Evolutionary conservation across 2,888 invertebrate genomes (phyloP).

Genomic region (Epinotia brunnichana): DNA sequence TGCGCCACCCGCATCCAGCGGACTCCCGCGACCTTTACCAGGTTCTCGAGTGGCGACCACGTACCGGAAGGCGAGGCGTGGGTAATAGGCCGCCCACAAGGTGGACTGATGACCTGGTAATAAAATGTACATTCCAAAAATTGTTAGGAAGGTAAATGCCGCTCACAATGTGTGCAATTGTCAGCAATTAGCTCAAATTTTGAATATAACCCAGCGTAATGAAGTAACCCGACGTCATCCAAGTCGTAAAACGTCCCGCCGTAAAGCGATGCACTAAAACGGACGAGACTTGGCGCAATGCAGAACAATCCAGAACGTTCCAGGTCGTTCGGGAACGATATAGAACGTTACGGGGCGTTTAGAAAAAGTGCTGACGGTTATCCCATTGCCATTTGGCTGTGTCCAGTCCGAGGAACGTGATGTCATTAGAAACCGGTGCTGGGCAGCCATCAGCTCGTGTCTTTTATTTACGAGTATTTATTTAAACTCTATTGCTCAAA

Average conservation of each 20-base stretch:
- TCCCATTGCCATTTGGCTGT: neutral
- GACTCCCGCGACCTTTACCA: too few species aligned
- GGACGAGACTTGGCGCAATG: constrained; percentile 1
- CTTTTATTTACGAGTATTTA: too few species aligned
- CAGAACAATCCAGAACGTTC: neutral
- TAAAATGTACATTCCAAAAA: neutral
- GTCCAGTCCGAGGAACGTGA: neutral
- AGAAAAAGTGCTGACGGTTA: neutral
- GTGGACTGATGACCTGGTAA: too few species aligned
- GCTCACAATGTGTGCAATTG: neutral
- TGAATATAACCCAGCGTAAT: constrained; percentile 14
- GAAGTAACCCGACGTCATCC: constrained; percentile 3
- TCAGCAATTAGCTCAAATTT: constrained; percentile 8
- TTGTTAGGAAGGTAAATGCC: too few species aligned
- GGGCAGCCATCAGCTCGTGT: neutral
- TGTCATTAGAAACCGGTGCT: neutral
- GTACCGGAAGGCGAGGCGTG: too few species aligned
- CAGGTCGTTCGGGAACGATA: neutral
- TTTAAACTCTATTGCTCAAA: too few species aligned
- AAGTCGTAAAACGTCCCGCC: constrained; percentile 7
- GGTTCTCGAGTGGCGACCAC: too few species aligned
- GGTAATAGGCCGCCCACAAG: too few species aligned
- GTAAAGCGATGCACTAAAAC: constrained; percentile 6
- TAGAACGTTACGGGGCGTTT: neutral
- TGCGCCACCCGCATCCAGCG: too few species aligned